Conservation (phyloP, 1,140 invertebrate genomes). For the Drosophila kurseongensis region DNA sequence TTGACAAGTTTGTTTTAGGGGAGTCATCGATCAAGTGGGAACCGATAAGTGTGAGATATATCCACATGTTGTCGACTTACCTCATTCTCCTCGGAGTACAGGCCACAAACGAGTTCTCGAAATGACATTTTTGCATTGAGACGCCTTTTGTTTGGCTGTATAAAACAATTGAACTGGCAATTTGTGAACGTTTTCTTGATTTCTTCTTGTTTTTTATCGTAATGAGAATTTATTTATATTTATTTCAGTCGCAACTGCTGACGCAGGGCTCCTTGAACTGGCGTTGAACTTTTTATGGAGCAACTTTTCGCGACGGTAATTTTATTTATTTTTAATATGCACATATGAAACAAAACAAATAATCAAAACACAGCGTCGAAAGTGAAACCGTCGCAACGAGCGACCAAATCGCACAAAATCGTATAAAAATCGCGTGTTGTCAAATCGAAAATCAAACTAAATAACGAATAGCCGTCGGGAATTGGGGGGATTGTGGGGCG, state of each 20-base stretch:
- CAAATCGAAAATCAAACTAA: constrained; percentile 70
- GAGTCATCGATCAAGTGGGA: constrained; percentile 20
- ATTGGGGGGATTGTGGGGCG: not conserved
- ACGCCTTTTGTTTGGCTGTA: constrained; percentile 3
- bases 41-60: constrained; percentile 6
- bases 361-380: constrained; percentile 54
- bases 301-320: constrained; percentile 39
- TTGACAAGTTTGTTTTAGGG: not conserved
- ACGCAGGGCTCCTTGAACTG: constrained; percentile 58
- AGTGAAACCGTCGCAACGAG: constrained; percentile 58
- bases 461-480: constrained; percentile 23
- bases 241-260: constrained; percentile 38
- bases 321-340: constrained; percentile 38
- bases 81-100: constrained; percentile 72
- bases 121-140: constrained; percentile 70
- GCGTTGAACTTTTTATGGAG: constrained; percentile 66
- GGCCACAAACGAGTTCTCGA: constrained; percentile 76
- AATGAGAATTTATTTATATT: constrained; percentile 62
- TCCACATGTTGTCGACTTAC: constrained; percentile 50
- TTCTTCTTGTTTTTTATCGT: constrained; percentile 52
- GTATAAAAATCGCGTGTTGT: constrained; percentile 59
- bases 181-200: constrained; percentile 20
- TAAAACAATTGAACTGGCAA: constrained; percentile 28
- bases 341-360: constrained; percentile 28
- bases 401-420: constrained; percentile 25